Conservation (phyloP, 2,113 vertebrate species). For the Lates calcarifer region DNA sequence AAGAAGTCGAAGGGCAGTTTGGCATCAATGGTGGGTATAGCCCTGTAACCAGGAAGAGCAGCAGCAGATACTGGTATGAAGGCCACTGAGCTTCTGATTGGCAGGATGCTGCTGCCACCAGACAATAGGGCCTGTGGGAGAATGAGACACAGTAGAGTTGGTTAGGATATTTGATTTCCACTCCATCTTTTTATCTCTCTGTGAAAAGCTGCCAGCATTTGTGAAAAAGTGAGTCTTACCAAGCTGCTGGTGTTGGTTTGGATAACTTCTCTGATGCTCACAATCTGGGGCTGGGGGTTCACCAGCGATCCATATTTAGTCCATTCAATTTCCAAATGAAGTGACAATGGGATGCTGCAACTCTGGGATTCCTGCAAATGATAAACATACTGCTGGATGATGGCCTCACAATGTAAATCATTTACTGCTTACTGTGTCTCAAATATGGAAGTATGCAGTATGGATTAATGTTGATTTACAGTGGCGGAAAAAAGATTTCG, state of each 20-base stretch:
- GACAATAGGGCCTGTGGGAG: slow-evolving; percentile 55
- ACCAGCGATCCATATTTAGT: slow-evolving; percentile 92
- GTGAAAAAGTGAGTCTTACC: slow-evolving; percentile 65
- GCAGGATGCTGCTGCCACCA: slow-evolving; percentile 66
- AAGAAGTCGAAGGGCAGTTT: slow-evolving; percentile 94
- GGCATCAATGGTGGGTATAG: slow-evolving; percentile 88
- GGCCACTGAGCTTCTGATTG: slow-evolving; percentile 85
- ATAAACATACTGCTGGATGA: neutral
- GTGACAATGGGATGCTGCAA: slow-evolving; percentile 90
- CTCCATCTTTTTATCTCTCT: neutral
- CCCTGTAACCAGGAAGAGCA: slow-evolving; percentile 89
- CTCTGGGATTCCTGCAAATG: slow-evolving; percentile 64
- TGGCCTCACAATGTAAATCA: neutral
- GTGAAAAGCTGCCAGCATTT: neutral
- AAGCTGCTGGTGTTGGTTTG: slow-evolving; percentile 79
- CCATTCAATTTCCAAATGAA: slow-evolving; percentile 91
- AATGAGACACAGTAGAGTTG: neutral
- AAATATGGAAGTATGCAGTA: neutral
- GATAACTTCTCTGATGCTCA: slow-evolving; percentile 85
- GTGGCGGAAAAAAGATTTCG: too few species aligned
- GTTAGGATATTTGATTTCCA: neutral
- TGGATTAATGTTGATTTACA: neutral
- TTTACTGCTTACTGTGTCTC: neutral
- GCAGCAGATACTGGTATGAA: slow-evolving; percentile 89
- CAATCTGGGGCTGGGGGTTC: slow-evolving; percentile 93